phyloP scores from a whole-genome alignment of 1,140 invertebrate species.

The Anagrus nilaparvatae region DNA sequence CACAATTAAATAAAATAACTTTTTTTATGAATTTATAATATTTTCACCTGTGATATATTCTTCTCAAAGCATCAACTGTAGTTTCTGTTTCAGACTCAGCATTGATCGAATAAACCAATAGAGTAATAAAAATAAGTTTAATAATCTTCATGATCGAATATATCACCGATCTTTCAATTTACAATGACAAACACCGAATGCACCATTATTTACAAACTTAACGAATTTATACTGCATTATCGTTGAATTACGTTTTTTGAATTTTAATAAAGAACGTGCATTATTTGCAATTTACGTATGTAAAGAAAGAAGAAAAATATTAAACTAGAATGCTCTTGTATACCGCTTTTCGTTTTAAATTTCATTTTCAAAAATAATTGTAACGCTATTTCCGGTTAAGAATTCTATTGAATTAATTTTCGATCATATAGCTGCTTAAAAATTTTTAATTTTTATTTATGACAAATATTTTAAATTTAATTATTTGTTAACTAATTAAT shows the following conservation, averaged over 20 bases:
- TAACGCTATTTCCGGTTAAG: constrained; percentile 15
- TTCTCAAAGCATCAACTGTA: constrained; percentile 28
- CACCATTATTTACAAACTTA: constrained; percentile 24
- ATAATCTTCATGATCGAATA: constrained; percentile 29
- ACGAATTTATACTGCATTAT: constrained; percentile 34
- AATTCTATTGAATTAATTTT: no score
- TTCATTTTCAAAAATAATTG: constrained; percentile 19
- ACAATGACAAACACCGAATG: constrained; percentile 38
- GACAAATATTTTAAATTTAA: no score
- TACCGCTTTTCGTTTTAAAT: constrained; percentile 12
- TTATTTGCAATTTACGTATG: background rate
- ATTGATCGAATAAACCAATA: no score
- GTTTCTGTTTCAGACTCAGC: constrained; percentile 25
- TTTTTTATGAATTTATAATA: background rate
- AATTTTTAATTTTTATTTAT: no score
- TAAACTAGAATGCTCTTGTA: no score
- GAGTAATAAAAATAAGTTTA: no score
- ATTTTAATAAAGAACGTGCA: constrained; percentile 33
- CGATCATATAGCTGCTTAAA: no score
- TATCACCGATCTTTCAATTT: constrained; percentile 25
- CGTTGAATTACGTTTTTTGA: constrained; percentile 27
- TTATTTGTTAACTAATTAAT: no score
- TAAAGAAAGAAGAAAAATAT: constrained; percentile 35
- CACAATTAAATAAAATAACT: background rate
- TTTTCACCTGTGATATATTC: constrained; percentile 36